Evolutionary conservation across 2,113 vertebrate genomes (phyloP).

Genomic region (Himantopus leucocephalus): DNA sequence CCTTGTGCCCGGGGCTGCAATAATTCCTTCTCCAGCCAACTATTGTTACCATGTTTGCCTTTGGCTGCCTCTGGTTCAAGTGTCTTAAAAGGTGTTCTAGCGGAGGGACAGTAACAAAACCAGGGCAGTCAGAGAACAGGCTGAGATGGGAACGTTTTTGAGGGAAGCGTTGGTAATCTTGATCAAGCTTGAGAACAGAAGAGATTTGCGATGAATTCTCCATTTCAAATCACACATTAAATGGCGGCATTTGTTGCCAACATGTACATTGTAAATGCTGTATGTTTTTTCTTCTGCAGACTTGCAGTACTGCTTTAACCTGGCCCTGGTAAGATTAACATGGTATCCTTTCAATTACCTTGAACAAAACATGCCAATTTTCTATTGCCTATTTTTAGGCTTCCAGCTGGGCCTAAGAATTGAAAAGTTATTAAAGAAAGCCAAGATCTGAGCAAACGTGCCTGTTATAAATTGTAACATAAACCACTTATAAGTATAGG

Average conservation of each 20-base stretch:
- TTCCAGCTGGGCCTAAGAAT: constrained; percentile 65
- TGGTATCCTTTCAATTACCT: constrained; percentile 53
- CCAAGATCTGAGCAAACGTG: constrained; percentile 59
- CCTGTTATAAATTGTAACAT: constrained; percentile 58
- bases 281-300: background rate
- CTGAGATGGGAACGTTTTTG: background rate
- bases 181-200: background rate
- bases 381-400: constrained; percentile 66
- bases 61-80: background rate
- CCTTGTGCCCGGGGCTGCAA: background rate
- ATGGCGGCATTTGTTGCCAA: background rate
- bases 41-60: background rate
- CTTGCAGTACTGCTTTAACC: constrained; percentile 23
- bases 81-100: background rate
- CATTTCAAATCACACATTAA: background rate
- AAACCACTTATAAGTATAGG: constrained; percentile 53
- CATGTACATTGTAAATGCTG: background rate
- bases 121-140: background rate
- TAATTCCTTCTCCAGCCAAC: background rate
- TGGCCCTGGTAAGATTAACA: constrained; percentile 9
- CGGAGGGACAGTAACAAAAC: background rate
- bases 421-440: constrained; percentile 68
- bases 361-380: constrained; percentile 57
- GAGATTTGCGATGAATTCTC: background rate
- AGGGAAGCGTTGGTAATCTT: background rate